Evolutionary conservation across 2,797 vertebrate species (phyloP), one percentile per base, ranked within the genome.

Genomic region (Vipera ursinii): DNA sequence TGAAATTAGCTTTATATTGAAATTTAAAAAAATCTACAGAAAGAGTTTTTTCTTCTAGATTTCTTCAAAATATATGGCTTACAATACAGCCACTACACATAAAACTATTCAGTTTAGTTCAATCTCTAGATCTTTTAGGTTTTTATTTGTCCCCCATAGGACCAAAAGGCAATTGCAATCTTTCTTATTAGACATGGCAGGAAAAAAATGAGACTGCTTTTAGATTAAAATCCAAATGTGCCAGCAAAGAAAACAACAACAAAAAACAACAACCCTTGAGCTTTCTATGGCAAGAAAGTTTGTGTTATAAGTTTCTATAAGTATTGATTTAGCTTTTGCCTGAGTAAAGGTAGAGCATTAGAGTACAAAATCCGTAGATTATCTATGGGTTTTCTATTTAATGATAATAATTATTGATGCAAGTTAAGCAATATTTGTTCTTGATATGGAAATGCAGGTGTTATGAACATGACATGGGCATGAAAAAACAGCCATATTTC

Each of bases 161-260:
- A 91, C 48, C 61, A 48, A 69, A 91, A 92, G 38, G 59, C 38
- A 88, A 17, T 73, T 57, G 38, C 4, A 78, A 51, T 28, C 63
- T 89, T 92, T 61, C 57, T 90, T 69, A 92, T 90, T 90, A 90
- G 78, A 32, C 38, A 56, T 90, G 82, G 88, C n/a, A 57, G 60
- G 15, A 38, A 57, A 26, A 26, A 78, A 63, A 87, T 87, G 38
- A 48, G 53, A 59, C 53, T 65, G 44, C 61, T 87, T 69, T 24
- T 87, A 87, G 55, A 90, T 92, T 90, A 59, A 20, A 87, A 73
- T 90, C 61, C 86, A 89, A 69, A 89, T 92, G n/a, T 73, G 28
- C 26, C 57, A 56, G 61, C 61, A 73, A 86, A 92, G 89, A 90
- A 90, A 48, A 48, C 44, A 48, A 48, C 3, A 48, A 48, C 44